A percentile compares a stretch with the other conserved stretches of the same genome.
phyloP scores from a whole-genome alignment of 2,888 invertebrate species.

The Cephus pygmeus region DNA sequence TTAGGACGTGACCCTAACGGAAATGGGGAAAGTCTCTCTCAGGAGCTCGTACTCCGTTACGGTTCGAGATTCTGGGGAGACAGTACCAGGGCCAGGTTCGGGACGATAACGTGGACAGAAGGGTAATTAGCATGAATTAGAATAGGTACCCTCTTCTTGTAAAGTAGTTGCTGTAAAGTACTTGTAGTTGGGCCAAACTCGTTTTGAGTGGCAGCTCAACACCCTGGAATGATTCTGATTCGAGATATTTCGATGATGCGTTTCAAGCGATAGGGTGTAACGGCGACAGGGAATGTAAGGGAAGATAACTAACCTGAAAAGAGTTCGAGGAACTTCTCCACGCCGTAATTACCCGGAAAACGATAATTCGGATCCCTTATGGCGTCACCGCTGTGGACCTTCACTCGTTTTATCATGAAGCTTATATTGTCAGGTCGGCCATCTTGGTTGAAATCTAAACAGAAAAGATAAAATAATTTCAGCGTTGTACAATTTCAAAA shows the following conservation, averaged over 20 bases:
- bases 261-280: background rate
- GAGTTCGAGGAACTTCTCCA: constrained; percentile 97
- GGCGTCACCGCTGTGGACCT: constrained; percentile 90
- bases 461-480: background rate
- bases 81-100: background rate
- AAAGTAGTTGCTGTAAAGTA: background rate
- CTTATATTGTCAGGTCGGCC: constrained; percentile 92
- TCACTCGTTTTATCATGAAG: constrained; percentile 95
- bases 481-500: too few relatives aligned
- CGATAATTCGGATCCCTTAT: constrained; percentile 87
- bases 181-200: background rate
- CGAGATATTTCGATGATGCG: background rate
- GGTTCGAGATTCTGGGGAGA: background rate
- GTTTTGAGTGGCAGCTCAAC: background rate
- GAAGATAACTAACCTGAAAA: constrained; percentile 82
- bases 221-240: background rate
- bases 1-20: background rate
- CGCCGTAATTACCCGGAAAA: constrained; percentile 95
- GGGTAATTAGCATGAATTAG: background rate
- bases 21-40: background rate
- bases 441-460: constrained; percentile 91
- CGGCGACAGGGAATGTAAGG: background rate
- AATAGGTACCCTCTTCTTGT: background rate
- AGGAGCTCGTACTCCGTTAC: background rate
- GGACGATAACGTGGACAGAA: background rate